Percentiles rank a stretch among this genome's conserved stretches.
These are phyloP conservation scores for Watsonalla cultraria DNA, from an alignment of 2,888 invertebrate genomes.

Conservation along the genomic window DNA sequence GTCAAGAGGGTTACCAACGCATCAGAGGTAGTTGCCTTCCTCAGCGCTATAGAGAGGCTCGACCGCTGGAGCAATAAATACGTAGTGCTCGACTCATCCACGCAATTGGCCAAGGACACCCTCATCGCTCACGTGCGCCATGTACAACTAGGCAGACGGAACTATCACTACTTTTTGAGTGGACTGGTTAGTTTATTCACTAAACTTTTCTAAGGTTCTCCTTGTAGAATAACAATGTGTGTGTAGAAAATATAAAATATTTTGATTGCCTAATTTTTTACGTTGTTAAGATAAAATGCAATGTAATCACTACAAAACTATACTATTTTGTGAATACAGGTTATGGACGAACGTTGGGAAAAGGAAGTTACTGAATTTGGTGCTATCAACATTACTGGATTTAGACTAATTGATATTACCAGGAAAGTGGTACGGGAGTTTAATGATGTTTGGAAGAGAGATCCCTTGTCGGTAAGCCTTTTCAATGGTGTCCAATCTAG, in stretches of 20 bases:
- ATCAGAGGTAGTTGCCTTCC: conserved; percentile 89
- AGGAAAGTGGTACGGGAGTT: conserved; percentile 89
- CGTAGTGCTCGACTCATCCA: conserved; percentile 92
- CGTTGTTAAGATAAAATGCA: too few relatives aligned
- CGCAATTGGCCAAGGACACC: conserved; percentile 91
- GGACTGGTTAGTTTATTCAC: conserved; percentile 85
- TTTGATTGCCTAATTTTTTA: too few relatives aligned
- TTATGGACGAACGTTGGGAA: conserved; percentile 97
- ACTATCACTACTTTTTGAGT: conserved; percentile 94
- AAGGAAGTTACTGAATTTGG: conserved; percentile 94
- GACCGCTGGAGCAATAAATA: conserved; percentile 92
- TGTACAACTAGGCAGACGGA: conserved; percentile 89
- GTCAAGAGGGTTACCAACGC: conserved; percentile 91
- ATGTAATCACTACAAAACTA: too few relatives aligned
- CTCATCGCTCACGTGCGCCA: conserved; percentile 92
- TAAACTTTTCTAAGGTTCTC: conserved; percentile 5
- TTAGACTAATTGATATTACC: conserved; percentile 91
- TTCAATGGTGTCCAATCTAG: too few relatives aligned
- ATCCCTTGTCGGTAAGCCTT: conserved; percentile 91
- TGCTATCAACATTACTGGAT: conserved; percentile 98
- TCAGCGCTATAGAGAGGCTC: conserved; percentile 87
- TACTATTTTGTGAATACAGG: conserved; percentile 75
- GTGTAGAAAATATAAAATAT: too few relatives aligned
- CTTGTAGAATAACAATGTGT: neutral
- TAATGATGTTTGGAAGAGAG: conserved; percentile 88